phyloP scores from a whole-genome alignment of 1,140 invertebrate genomes.

The Pachyrhynchus sulphureomaculatus region DNA sequence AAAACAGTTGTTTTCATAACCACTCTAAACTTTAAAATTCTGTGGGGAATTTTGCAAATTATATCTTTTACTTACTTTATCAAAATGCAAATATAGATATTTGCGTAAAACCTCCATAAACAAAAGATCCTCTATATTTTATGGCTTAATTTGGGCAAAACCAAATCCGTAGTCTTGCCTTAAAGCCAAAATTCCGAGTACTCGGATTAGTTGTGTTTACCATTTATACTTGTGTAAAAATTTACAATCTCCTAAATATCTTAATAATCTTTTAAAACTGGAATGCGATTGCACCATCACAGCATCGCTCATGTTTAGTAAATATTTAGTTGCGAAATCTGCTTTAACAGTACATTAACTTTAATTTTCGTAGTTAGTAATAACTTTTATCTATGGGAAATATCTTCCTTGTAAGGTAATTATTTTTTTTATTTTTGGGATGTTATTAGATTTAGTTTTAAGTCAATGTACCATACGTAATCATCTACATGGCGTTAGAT shows the following conservation, averaged over 20 bases:
- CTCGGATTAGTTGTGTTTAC: slow-evolving; percentile 23
- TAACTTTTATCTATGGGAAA: slow-evolving; percentile 1
- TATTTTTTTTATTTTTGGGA: not conserved
- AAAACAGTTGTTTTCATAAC: too few relatives aligned
- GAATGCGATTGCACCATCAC: not conserved
- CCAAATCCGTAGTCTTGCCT: slow-evolving; percentile 21
- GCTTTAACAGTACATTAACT: too few relatives aligned
- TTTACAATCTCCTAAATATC: slow-evolving; percentile 22
- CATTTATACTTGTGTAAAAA: slow-evolving; percentile 4
- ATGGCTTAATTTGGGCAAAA: slow-evolving; percentile 12
- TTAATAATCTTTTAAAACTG: slow-evolving; percentile 5
- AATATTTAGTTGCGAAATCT: too few relatives aligned
- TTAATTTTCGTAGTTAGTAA: not conserved
- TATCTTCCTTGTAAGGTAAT: slow-evolving; percentile 15
- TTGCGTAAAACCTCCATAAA: not conserved
- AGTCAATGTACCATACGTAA: too few relatives aligned
- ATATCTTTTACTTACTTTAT: slow-evolving; percentile 2
- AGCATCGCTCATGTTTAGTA: too few relatives aligned
- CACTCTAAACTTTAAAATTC: too few relatives aligned
- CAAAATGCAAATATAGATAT: slow-evolving; percentile 8
- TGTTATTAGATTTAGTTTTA: slow-evolving; percentile 6
- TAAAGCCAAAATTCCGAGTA: slow-evolving; percentile 20
- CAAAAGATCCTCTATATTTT: slow-evolving; percentile 14
- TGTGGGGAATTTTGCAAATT: too few relatives aligned
- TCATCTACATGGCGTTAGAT: not conserved